Evolutionary conservation across 2,113 vertebrate species (phyloP), one percentile per base, ranked within the genome.

Genomic region (Salminus brasiliensis): DNA sequence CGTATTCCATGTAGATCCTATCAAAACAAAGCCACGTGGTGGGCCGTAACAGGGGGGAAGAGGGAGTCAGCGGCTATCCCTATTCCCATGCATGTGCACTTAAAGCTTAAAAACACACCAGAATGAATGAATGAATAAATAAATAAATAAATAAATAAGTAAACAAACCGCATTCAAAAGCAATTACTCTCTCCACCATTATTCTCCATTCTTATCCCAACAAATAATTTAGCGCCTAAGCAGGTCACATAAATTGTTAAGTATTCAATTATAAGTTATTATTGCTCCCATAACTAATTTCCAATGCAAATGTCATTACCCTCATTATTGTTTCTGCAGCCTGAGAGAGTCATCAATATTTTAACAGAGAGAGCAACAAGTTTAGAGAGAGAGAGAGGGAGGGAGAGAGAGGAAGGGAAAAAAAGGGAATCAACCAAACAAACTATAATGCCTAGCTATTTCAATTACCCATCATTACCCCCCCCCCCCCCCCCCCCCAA

Each of bases 381-480:
- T 74, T 83, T 62, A 27, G 23, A 34, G 57, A 69, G 16, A 30
- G 41, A 74, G 25, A 75, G 41, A 41, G 53, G 65, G 47, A 57
- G 75, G 30, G 57, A 65, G 39, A 9, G 71, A 21, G 32, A 53
- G 39, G 30, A 55, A 60, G n/a, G 16, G 79, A 52, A 71, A 16
- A 29, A 32, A 66, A 36, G 4, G 29, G 47, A 55, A 71, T 76
- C 66, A 76, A 79, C 72, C 68, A 78, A 80, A 80, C 59, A 81
- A 47, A n/a, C 53, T 27, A 34, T 80, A 70, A 74, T 47, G 0
- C 30, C 18, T 66, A 71, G 79, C 86, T 66, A 86, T 67, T 83
- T 84, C 89, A 89, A 91, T 92, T 89, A 88, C 72, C 84, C 81
- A 60, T 84, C 82, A 90, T 90, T 90, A 91, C 85, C 85, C 86